Percentiles rank a stretch among this genome's conserved stretches.
Conservation (phyloP, 2,797 vertebrate species). For the Epinephelus awoara region DNA sequence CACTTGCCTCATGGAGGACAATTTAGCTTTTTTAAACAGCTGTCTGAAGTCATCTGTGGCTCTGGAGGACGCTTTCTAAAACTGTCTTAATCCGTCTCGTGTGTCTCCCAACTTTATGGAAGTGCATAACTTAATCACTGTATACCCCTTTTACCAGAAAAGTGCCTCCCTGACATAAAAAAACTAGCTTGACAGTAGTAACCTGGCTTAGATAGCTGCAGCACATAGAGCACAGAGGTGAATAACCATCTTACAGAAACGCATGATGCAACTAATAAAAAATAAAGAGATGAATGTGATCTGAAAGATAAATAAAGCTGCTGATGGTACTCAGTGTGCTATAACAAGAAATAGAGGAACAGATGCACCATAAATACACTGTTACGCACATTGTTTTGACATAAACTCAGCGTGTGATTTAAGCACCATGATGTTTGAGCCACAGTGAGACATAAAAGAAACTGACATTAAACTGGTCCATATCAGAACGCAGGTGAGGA, state of each 20-base stretch:
- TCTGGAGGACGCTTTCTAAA: slow-evolving; percentile 7
- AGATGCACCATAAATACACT: background rate
- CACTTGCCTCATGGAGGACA: background rate
- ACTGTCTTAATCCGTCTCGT: background rate
- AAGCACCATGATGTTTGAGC: slow-evolving; percentile 3
- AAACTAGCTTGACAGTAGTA: background rate
- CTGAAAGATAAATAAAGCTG: background rate
- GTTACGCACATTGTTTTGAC: background rate
- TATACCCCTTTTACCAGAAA: background rate
- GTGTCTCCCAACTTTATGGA: background rate
- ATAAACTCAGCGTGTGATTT: slow-evolving; percentile 1
- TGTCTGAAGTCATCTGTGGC: background rate
- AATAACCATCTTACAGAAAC: background rate
- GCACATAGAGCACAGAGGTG: background rate
- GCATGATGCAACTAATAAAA: background rate
- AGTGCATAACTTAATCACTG: background rate
- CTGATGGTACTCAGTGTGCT: background rate
- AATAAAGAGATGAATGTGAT: background rate
- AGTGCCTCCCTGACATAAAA: background rate
- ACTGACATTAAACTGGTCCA: background rate
- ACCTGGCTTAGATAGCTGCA: slow-evolving; percentile 4
- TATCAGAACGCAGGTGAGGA: slow-evolving; percentile 11
- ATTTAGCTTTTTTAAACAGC: background rate
- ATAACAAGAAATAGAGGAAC: background rate
- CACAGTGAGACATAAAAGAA: background rate